Evolutionary conservation across 1,140 invertebrate species (phyloP), one percentile per base, ranked within the genome.

Genomic region (Cyclargus thomasi): DNA sequence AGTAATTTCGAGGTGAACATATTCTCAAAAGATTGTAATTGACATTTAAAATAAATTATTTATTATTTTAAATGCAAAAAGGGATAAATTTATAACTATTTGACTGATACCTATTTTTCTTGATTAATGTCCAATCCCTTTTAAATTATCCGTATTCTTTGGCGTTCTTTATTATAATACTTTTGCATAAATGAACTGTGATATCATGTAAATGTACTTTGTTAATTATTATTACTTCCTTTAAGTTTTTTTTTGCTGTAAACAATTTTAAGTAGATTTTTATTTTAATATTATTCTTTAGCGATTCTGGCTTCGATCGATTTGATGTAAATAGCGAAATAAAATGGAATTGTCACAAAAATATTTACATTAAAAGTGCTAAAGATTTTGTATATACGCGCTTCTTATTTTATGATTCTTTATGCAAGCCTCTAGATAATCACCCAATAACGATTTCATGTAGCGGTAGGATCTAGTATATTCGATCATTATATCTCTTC

Each of bases 131-230:
- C 6, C 6, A 23, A 29, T 8, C 39, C 39, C 39, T 47, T 47
- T 47, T 2, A 47, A 39, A 47, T 47, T 47, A 47, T 47, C 39
- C 14, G 78, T 67, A 74, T 72, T 76, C 72, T 74, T 74, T 75
- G 68, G 70, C 68, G 67, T 74, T 71, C 63, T 67, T 67, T 69
- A 69, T 74, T 71, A 69, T 74, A 70, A 71, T 74, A 74, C 73
- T 87, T 88, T 90, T 90, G 85, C 87, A 88, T 90, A 90, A 90
- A 88, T 88, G 83, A 90, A 88, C 87, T 90, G 87, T 90, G 87
- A 90, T 90, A 90, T 90, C 79, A 75, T 82, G 87, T 77, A 81
- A 82, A 80, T 78, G 78, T 89, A 89, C 85, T 86, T 85, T 80
- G 73, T 88, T 89, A 82, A 86, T 83, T 86, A 84, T 47, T 47